Evolutionary conservation across 1,140 invertebrate genomes (phyloP).

Genomic region (Megalopta genalis): DNA sequence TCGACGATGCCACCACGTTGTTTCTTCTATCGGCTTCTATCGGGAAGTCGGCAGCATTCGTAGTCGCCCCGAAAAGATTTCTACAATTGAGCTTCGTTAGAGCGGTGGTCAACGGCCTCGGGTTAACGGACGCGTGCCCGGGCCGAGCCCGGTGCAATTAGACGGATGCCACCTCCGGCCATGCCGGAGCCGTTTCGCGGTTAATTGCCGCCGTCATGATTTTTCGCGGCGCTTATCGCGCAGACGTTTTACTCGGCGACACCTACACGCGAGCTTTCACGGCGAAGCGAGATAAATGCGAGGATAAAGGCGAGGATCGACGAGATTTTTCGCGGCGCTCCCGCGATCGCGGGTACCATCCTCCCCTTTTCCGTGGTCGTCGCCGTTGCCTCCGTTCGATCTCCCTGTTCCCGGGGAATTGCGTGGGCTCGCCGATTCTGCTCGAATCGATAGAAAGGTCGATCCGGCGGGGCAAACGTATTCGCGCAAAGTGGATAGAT

Average conservation of each 20-base stretch:
- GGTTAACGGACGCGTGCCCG: slow-evolving; percentile 42
- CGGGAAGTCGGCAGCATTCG: background rate
- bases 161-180: slow-evolving; percentile 40
- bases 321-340: too few relatives aligned
- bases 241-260: background rate
- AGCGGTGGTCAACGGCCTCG: slow-evolving; percentile 54
- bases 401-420: too few relatives aligned
- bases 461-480: too few relatives aligned
- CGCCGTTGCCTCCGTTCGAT: too few relatives aligned
- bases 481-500: too few relatives aligned
- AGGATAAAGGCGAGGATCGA: too few relatives aligned
- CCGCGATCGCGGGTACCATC: too few relatives aligned
- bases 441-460: too few relatives aligned
- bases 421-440: too few relatives aligned
- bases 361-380: too few relatives aligned
- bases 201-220: slow-evolving; percentile 56
- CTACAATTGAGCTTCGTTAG: slow-evolving; percentile 52
- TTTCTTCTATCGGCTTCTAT: too few relatives aligned
- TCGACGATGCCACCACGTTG: too few relatives aligned
- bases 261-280: background rate
- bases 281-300: background rate
- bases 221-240: slow-evolving; percentile 12
- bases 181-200: background rate
- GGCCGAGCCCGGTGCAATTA: slow-evolving; percentile 42
- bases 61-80: slow-evolving; percentile 37